These are phyloP conservation scores for Callopanchax toddi DNA, from an alignment of 2,113 vertebrate species.

Conservation along the genomic window DNA sequence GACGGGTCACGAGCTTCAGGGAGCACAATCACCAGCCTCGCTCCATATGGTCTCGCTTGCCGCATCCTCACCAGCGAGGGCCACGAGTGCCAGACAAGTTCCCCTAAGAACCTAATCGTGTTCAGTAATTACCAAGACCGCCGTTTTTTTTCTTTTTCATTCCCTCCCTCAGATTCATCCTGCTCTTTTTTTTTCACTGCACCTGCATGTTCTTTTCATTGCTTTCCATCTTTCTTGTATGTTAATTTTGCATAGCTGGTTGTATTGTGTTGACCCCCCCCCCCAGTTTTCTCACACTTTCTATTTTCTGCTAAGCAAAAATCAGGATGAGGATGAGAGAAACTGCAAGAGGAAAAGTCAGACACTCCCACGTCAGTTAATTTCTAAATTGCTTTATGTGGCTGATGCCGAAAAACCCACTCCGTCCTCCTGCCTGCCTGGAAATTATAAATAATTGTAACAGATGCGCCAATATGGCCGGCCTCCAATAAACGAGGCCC, in stretches of 20 bases:
- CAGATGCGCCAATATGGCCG: slow-evolving; percentile 99
- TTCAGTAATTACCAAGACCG: slow-evolving; percentile 98
- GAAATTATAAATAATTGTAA: slow-evolving; percentile 99
- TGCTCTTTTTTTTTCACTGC: slow-evolving; percentile 41
- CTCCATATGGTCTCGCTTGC: slow-evolving; percentile 99
- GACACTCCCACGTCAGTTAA: slow-evolving; percentile 98
- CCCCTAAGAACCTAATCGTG: slow-evolving; percentile 99
- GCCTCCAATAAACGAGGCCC: slow-evolving; percentile 99
- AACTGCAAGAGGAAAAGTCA: slow-evolving; percentile 75
- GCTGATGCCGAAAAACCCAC: slow-evolving; percentile 93
- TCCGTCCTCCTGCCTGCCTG: slow-evolving; percentile 93
- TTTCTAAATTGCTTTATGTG: slow-evolving; percentile 99
- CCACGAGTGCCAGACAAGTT: slow-evolving; percentile 96
- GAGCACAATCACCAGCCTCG: slow-evolving; percentile 95
- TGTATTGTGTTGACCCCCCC: slow-evolving; percentile 10
- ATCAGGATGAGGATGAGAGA: slow-evolving; percentile 70
- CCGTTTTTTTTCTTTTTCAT: slow-evolving; percentile 43
- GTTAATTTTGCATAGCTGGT: slow-evolving; percentile 23
- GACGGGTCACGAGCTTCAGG: slow-evolving; percentile 98
- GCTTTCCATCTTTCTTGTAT: slow-evolving; percentile 29
- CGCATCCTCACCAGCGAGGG: slow-evolving; percentile 89
- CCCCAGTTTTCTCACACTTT: slow-evolving; percentile 13
- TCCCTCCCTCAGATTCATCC: slow-evolving; percentile 29
- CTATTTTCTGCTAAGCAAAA: slow-evolving; percentile 86
- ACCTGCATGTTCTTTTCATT: slow-evolving; percentile 48